phyloP scores from a whole-genome alignment of 2,797 vertebrate genomes.

The Loris lydekkerianus region DNA sequence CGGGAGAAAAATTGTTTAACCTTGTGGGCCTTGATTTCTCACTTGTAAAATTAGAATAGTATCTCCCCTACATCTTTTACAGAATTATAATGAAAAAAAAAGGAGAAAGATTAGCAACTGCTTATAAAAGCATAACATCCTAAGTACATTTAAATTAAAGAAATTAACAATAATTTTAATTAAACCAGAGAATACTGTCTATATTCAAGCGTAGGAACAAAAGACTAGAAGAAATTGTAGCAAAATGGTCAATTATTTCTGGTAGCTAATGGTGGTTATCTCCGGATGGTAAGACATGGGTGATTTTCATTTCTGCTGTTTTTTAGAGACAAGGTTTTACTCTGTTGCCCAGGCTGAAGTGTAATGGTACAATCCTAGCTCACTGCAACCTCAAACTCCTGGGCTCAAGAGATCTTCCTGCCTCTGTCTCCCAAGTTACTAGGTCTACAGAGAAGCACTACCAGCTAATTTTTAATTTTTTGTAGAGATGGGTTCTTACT shows the following conservation, averaged over 20 bases:
- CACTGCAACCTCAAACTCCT: background rate
- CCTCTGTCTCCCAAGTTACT: background rate
- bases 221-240: conserved; percentile 3
- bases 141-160: conserved; percentile 14
- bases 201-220: background rate
- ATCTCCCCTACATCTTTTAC: background rate
- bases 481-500: background rate
- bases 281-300: background rate
- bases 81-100: conserved; percentile 24
- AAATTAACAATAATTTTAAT: conserved; percentile 50
- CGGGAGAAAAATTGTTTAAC: background rate
- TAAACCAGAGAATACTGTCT: conserved; percentile 24
- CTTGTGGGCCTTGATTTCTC: background rate
- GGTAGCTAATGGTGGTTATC: background rate
- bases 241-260: background rate
- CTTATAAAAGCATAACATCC: conserved; percentile 26
- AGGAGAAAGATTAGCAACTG: conserved; percentile 42
- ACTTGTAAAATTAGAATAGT: background rate
- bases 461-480: background rate
- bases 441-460: background rate
- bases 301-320: conserved; percentile 39
- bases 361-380: background rate
- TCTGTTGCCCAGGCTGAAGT: background rate
- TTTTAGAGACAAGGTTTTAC: background rate
- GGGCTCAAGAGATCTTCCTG: background rate